Evolutionary conservation across 1,140 invertebrate species (phyloP).

Genomic region (Papilio helenus): DNA sequence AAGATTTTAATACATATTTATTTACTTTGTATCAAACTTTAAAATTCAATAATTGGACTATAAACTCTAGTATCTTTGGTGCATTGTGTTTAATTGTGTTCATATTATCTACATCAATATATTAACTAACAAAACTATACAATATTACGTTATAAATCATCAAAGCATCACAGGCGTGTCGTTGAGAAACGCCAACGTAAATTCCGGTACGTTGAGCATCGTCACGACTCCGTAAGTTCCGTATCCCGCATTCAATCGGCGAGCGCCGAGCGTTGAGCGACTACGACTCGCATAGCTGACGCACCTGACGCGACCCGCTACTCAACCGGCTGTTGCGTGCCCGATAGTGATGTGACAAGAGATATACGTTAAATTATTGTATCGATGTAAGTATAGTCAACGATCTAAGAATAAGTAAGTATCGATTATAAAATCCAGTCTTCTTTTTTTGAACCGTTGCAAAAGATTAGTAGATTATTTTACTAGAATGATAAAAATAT

Average conservation of each 20-base stretch:
- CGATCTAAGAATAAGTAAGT: neutral
- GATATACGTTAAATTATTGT: neutral
- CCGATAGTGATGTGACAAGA: conserved; percentile 9
- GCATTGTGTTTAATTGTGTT: too few relatives aligned
- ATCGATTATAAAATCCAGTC: too few relatives aligned
- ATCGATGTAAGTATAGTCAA: neutral
- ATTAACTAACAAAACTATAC: too few relatives aligned
- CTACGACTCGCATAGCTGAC: neutral
- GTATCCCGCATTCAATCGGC: conserved; percentile 19
- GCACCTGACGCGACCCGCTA: conserved; percentile 1
- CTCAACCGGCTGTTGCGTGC: conserved; percentile 24
- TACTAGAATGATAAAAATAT: too few relatives aligned
- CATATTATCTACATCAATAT: too few relatives aligned
- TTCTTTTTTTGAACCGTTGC: too few relatives aligned
- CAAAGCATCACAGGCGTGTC: neutral
- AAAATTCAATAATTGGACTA: too few relatives aligned
- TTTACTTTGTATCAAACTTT: too few relatives aligned
- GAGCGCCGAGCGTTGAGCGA: neutral
- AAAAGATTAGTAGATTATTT: too few relatives aligned
- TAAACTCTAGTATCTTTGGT: too few relatives aligned
- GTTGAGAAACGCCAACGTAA: neutral
- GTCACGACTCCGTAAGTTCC: neutral
- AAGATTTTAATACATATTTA: too few relatives aligned
- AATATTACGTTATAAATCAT: neutral
- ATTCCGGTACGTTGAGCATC: conserved; percentile 20